Evolutionary conservation across 2,797 vertebrate genomes (phyloP), one percentile per base, ranked within the genome.

Genomic region (Sebastes vulpes): DNA sequence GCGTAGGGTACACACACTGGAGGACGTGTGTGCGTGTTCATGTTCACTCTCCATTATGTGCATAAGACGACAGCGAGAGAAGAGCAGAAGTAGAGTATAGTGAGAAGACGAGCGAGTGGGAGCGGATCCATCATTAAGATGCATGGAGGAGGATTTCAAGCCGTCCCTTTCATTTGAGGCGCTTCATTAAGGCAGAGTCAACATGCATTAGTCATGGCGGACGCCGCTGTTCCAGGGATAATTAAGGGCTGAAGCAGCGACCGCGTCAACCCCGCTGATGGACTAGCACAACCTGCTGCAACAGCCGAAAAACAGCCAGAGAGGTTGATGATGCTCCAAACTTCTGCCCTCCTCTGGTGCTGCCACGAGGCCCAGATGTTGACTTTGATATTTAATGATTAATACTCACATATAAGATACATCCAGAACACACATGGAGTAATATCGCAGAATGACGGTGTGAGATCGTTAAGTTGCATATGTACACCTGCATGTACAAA

Each of bases 141-240:
- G 75, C 90, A 94, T 89, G 75, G 70, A 42, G 61, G 74, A 87
- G 67, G 75, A 87, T 91, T 85, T 90, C 52, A 61, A 75, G 48
- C 72, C 67, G 26, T 84, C 75, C 65, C 80, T 68, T 86, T 87
- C 75, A 88, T 95, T 88, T 69, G 83, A 85, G 84, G 83, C 52
- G 84, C 92, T 93, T 95, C 93, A 95, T 95, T 84, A 94, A 76
- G 77, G 76, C 85, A 91, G 89, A 90, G 93, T 93, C 94, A 95
- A 94, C 90, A 93, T 85, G 82, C 89, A 93, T 95, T 94, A 94
- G 91, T 94, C 90, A 93, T 86, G 65, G 85, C 54, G 31, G 65
- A 63, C 73, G 32, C 73, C 6, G 60, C 75, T 79, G 84, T 85
- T 91, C 70, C 54, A 21, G 82, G 80, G 75, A 84, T 91, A 93